Percentiles rank a stretch among this genome's conserved stretches.
Evolutionary conservation across 2,888 invertebrate species (phyloP).

Genomic region (Mimas tiliae): DNA sequence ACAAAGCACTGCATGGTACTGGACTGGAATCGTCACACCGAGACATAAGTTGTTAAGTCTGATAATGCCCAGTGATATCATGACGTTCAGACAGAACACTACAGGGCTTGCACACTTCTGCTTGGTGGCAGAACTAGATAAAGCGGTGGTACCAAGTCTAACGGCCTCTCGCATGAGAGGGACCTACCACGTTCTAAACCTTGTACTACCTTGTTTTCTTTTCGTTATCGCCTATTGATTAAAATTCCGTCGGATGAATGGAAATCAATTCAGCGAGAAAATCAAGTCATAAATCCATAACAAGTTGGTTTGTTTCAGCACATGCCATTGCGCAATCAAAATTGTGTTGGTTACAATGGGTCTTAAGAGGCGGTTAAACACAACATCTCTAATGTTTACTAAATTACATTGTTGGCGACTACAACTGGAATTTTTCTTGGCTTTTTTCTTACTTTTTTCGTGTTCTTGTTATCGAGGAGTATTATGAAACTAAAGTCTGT

Average conservation of each 20-base stretch:
- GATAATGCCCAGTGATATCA: too few species aligned
- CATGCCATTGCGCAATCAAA: slow-evolving; percentile 59
- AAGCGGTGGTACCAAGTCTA: too few species aligned
- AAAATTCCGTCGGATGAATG: slow-evolving; percentile 15
- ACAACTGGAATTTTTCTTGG: slow-evolving; percentile 29
- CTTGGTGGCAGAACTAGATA: too few species aligned
- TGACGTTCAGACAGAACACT: too few species aligned
- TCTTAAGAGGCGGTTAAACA: slow-evolving; percentile 60
- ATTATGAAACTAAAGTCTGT: not conserved
- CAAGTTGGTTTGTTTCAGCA: slow-evolving; percentile 46
- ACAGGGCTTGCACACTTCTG: too few species aligned
- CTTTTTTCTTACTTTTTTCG: slow-evolving; percentile 1
- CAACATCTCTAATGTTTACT: slow-evolving; percentile 65
- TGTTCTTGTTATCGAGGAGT: not conserved
- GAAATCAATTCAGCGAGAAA: slow-evolving; percentile 14
- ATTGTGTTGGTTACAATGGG: slow-evolving; percentile 57
- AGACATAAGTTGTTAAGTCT: too few species aligned
- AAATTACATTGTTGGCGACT: slow-evolving; percentile 71
- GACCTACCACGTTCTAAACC: too few species aligned
- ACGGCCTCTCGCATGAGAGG: too few species aligned
- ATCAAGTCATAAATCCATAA: slow-evolving; percentile 30
- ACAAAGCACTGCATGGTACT: too few species aligned
- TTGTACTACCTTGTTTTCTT: not conserved
- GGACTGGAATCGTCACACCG: too few species aligned
- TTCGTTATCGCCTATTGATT: slow-evolving; percentile 9